Percentiles rank a stretch among this genome's conserved stretches.
Evolutionary conservation across 92 coral and sea anemone genomes (phyloP).

Genomic region (Phenganax marumi): DNA sequence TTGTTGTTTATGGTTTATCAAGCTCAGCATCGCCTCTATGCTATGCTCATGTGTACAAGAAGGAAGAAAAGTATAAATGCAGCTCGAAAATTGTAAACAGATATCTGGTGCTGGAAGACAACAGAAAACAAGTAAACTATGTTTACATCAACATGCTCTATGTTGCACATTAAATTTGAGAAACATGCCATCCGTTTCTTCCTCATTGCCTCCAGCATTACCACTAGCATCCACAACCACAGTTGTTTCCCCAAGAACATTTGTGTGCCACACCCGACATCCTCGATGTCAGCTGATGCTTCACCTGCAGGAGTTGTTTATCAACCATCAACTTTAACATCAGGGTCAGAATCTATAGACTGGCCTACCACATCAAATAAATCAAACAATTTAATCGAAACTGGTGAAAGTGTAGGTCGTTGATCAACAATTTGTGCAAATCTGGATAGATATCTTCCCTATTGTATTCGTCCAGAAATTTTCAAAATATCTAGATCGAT

Average conservation of each 20-base stretch:
- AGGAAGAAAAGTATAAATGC: constrained; percentile 22
- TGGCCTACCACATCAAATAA: no score
- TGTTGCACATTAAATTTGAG: constrained; percentile 19
- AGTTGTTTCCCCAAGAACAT: background rate
- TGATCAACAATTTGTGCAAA: background rate
- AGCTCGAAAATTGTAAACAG: constrained; percentile 41
- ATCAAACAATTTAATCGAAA: no score
- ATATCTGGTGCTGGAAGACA: constrained; percentile 43
- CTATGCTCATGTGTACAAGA: constrained; percentile 32
- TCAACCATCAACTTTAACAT: background rate
- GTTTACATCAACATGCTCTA: constrained; percentile 38
- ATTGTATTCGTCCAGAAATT: background rate
- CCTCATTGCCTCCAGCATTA: background rate
- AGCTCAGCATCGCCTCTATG: constrained; percentile 48
- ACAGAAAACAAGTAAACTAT: constrained; percentile 32
- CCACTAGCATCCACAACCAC: background rate
- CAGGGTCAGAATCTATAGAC: background rate
- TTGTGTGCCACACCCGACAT: background rate
- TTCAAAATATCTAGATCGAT: background rate
- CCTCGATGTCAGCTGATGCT: background rate
- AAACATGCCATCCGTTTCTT: constrained; percentile 27
- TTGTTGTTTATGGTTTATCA: constrained; percentile 43
- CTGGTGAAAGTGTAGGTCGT: background rate
- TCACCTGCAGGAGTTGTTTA: background rate
- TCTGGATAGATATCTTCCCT: constrained; percentile 6